Percentiles rank a stretch among this genome's conserved stretches.
These are phyloP conservation scores for Trissonchulus sp. DNA, from an alignment of 2,888 invertebrate species.

Conservation along the genomic window DNA sequence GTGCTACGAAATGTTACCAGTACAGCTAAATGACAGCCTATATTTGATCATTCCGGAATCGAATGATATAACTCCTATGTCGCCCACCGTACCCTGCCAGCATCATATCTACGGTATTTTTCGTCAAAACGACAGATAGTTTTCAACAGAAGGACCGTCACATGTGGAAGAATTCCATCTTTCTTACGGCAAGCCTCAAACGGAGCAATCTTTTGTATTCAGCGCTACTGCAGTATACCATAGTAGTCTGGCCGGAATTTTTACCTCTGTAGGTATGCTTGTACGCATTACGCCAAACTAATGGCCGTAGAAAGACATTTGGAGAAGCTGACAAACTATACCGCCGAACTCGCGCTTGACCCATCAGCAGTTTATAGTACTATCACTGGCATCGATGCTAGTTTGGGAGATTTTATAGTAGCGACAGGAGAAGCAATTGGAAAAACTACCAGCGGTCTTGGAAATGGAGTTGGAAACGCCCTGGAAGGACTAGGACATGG, in stretches of 20 bases:
- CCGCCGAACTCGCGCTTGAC: not conserved
- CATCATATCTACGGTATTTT: slow-evolving; percentile 21
- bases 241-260: not conserved
- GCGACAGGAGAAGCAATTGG: not conserved
- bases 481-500: not conserved
- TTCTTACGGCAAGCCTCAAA: not conserved
- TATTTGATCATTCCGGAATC: slow-evolving; percentile 7
- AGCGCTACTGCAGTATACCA: not conserved
- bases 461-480: not conserved
- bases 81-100: slow-evolving; percentile 16
- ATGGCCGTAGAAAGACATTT: not conserved
- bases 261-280: not conserved
- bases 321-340: slow-evolving; percentile 2
- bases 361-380: not conserved
- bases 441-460: not conserved
- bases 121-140: not conserved
- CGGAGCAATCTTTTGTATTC: not conserved
- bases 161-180: not conserved
- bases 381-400: not conserved
- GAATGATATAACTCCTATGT: not conserved
- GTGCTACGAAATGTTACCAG: slow-evolving; percentile 22
- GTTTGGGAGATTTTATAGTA: not conserved
- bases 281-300: not conserved
- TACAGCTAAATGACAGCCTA: not conserved
- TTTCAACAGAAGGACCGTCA: not conserved